Base-by-base conservation (phyloP, 2,113 vertebrate genomes). In the Alouatta palliata region DNA sequence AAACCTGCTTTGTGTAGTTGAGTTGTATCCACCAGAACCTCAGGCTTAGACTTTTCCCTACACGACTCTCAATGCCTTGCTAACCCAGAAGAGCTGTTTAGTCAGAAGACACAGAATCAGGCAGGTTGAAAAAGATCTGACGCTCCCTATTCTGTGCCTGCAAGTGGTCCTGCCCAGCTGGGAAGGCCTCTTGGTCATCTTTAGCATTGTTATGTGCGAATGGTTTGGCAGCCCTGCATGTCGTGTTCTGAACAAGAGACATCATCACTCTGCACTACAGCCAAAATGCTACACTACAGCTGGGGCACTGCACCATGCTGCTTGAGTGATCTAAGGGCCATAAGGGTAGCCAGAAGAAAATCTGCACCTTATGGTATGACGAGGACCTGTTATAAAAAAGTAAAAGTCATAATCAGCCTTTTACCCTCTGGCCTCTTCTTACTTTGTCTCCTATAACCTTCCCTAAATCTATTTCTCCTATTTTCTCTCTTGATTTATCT, bases 101-200 rank as follows among this genome's bases (percentile, higher is more conserved):
- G n/a, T 95, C 35, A 86, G 56, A 80, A 87, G 73, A 91, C 43
- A 66, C n/a, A 88, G 73, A 77, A 85, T 92, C 71, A 37, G 49
- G 11, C 25, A 71, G 52, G 66, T 37, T 19, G 71, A 85, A 52
- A 71, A 80, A 45, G 68, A 76, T 56, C 35, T 89, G 40, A 25
- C 16, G 30, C 16, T 91, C 17, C 37, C 75, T 70, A 2, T 19
- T 13, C 23, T 92, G 11, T 83, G 13, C 12, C 21, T 66, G 3
- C 25, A 32, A 58, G 8, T 58, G 40, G 71, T 21, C 47, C n/a
- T 79, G 35, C 76, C 73, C 52, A 23, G 37, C 77, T 82, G 58
- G 27, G 35, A 32, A 82, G 79, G 19, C 52, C 37, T 82, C 3
- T 0, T 37, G 35, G 27, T 68, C 90, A 52, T 85, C 82, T 77